Evolutionary conservation across 1,140 invertebrate genomes (phyloP).

Genomic region (Archivesica marissinica): DNA sequence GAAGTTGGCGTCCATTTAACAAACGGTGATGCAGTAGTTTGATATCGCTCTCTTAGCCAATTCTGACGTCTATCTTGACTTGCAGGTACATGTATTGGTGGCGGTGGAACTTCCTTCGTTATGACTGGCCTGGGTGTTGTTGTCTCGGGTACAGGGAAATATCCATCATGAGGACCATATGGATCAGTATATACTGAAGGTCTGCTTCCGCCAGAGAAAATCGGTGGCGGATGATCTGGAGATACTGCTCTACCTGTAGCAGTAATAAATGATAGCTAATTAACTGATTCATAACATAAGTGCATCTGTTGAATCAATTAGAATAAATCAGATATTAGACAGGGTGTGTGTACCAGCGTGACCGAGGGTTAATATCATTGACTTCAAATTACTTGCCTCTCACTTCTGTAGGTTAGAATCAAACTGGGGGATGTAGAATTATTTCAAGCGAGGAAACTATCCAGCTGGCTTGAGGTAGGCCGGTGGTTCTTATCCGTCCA

Average conservation of each 20-base stretch:
- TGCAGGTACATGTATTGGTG: neutral
- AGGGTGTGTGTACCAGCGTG: no score
- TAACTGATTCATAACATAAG: no score
- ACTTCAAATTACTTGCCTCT: no score
- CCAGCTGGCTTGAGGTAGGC: no score
- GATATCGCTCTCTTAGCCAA: neutral
- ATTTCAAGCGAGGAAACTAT: no score
- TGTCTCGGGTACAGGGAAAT: neutral
- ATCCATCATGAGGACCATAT: neutral
- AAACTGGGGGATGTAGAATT: no score
- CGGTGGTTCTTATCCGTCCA: no score
- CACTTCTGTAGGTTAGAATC: no score
- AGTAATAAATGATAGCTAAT: no score
- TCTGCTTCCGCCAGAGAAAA: conserved; percentile 15
- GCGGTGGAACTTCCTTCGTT: conserved; percentile 1
- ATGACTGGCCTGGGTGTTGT: neutral
- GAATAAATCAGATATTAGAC: no score
- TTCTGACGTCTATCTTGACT: neutral
- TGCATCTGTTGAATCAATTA: no score
- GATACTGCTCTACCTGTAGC: neutral
- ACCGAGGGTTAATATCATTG: no score
- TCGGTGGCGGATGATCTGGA: conserved; percentile 36
- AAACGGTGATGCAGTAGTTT: neutral
- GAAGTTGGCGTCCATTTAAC: neutral
- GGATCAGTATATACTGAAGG: conserved; percentile 1